Evolutionary conservation across 2,888 invertebrate species (phyloP), one percentile per base, ranked within the genome.

Genomic region (Caenorhabditis panamensis): DNA sequence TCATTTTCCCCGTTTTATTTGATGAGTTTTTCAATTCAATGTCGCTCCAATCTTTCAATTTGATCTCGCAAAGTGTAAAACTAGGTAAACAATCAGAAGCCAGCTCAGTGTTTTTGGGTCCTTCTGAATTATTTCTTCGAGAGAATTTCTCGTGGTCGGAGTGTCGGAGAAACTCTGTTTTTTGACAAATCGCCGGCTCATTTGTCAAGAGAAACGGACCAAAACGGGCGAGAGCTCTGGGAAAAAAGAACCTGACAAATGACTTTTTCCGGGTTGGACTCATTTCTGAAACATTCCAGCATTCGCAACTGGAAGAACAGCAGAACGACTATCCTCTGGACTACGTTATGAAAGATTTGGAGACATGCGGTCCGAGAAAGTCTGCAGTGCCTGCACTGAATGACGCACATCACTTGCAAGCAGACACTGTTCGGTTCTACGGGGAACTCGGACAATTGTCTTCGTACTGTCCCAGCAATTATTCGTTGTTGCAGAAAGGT

Each of bases 391-490:
- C 76, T 8, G 54, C 75, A 1, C 47, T 79, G 1, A 36, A 75
- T 18, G 80, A 80, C 31, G 61, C 69, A 3, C 67, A 84, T 37
- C 63, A 77, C 41, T 44, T 84, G 24, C 69, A 67, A 13, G 61
- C 82, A 2, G 51, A 79, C 20, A 58, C 82, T 6, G 62, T 85
- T 13, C 58, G 67, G 4, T 75, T 84, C 37, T 84, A 79, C 56
- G 84, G 83, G n/a, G 86, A 87, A 67, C 56, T 85, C n/a, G 86
- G 86, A 31, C 86, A 87, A 77, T 69, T 87, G 2, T 83, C 85
- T 0, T 82, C 82, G 9, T 87, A 82, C 62, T 87, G 86, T 72
- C 72, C 78, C n/a, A 83, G 83, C 47, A 85, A 87, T 78, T 80
- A 71, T 47, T 81, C 86, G 1, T 56, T 81, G 28, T 61, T 85